phyloP scores from a whole-genome alignment of 2,888 invertebrate species.

The Spodoptera picta region DNA sequence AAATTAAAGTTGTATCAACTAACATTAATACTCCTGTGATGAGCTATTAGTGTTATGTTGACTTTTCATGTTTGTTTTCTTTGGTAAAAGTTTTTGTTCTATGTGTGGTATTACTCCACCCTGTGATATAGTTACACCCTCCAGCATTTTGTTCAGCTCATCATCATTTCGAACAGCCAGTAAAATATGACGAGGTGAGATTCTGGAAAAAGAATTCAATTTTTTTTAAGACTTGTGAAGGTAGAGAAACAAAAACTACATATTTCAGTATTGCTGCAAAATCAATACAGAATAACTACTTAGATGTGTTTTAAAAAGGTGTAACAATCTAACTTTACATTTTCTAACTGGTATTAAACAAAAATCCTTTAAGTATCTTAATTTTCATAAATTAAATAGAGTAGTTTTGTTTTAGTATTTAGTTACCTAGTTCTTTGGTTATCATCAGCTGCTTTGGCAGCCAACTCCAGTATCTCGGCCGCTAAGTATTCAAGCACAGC shows the following conservation, averaged over 20 bases:
- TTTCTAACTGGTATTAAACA: too few species aligned
- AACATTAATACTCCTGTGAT: slow-evolving; percentile 66
- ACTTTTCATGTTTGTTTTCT: slow-evolving; percentile 85
- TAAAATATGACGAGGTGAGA: slow-evolving; percentile 94
- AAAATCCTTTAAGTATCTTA: too few species aligned
- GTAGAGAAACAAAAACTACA: slow-evolving; percentile 1
- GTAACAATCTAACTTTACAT: too few species aligned
- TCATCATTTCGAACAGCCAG: slow-evolving; percentile 94
- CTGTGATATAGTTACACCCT: slow-evolving; percentile 94
- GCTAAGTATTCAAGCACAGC: slow-evolving; percentile 91
- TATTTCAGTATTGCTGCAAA: too few species aligned
- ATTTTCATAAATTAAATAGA: too few species aligned
- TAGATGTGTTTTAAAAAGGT: too few species aligned
- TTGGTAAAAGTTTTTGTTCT: slow-evolving; percentile 92
- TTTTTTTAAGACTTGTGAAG: background rate
- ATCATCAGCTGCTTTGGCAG: slow-evolving; percentile 91
- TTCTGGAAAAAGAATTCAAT: slow-evolving; percentile 69
- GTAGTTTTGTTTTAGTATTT: too few species aligned
- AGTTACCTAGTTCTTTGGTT: slow-evolving; percentile 90
- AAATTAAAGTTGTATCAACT: too few species aligned
- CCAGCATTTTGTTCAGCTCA: slow-evolving; percentile 93
- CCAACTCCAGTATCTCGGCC: slow-evolving; percentile 91
- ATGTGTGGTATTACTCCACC: slow-evolving; percentile 95
- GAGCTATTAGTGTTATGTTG: slow-evolving; percentile 46
- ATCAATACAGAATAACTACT: too few species aligned